Evolutionary conservation across 2,888 invertebrate species (phyloP).

Genomic region (Metalampra italica): DNA sequence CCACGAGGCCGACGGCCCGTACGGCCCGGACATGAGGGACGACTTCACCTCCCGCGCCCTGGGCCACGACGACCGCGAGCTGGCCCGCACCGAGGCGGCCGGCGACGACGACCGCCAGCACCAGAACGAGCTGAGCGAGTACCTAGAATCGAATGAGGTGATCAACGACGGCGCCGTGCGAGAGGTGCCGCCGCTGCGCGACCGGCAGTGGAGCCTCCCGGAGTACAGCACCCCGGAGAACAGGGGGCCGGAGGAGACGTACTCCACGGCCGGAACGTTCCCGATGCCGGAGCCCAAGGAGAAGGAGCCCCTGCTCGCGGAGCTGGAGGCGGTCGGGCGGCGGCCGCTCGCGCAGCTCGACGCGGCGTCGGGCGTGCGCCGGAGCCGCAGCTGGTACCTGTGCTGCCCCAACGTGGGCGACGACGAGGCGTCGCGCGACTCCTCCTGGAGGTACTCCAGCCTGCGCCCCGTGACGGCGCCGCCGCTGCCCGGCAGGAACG

Average conservation of each 20-base stretch:
- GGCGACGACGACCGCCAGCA: constrained; percentile 37
- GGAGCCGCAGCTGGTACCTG: constrained; percentile 80
- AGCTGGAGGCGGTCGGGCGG: constrained; percentile 59
- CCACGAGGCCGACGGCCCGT: constrained; percentile 9
- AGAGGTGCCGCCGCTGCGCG: constrained; percentile 57
- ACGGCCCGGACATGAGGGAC: constrained; percentile 4
- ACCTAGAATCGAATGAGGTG: constrained; percentile 52
- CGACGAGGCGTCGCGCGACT: constrained; percentile 60
- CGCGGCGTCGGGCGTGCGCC: constrained; percentile 54
- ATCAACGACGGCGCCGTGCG: constrained; percentile 51
- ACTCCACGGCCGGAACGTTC: constrained; percentile 70
- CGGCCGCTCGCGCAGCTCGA: constrained; percentile 60
- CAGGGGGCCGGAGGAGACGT: constrained; percentile 54
- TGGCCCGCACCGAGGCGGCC: neutral
- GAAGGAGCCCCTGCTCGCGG: constrained; percentile 62
- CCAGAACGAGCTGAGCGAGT: constrained; percentile 71
- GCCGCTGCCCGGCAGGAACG: constrained; percentile 51
- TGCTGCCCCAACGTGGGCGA: constrained; percentile 74
- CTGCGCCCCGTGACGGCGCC: constrained; percentile 62
- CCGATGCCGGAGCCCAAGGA: constrained; percentile 71
- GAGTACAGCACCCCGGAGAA: constrained; percentile 56
- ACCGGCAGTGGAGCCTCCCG: constrained; percentile 50
- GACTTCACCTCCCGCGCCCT: neutral
- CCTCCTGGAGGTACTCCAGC: constrained; percentile 68
- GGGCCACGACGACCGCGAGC: neutral